phyloP scores from a whole-genome alignment of 2,113 vertebrate species.

The Cavia aperea region DNA sequence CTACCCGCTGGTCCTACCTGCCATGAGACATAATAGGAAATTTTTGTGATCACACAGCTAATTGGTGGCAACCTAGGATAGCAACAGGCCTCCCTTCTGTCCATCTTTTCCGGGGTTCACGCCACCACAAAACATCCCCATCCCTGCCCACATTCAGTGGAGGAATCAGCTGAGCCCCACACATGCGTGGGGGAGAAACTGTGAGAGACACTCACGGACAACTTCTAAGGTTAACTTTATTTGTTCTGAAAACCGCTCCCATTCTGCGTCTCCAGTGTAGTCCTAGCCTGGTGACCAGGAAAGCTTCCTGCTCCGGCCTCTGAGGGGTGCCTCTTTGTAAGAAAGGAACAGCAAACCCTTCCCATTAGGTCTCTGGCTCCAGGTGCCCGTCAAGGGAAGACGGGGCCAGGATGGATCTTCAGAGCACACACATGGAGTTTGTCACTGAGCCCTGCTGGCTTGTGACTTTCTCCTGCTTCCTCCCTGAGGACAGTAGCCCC shows the following conservation, averaged over 20 bases:
- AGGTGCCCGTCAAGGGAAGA: not conserved
- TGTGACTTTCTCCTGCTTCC: not conserved
- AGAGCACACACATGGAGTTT: not conserved
- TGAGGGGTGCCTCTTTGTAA: not conserved
- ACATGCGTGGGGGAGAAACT: not conserved
- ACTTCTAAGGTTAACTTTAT: conserved; percentile 55
- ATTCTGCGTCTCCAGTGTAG: not conserved
- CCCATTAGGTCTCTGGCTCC: not conserved
- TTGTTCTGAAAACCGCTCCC: conserved; percentile 42
- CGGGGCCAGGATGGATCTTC: not conserved
- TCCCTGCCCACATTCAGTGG: accelerated
- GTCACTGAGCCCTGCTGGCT: not conserved
- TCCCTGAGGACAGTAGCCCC: conserved; percentile 49
- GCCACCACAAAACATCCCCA: not conserved
- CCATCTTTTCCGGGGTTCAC: not conserved
- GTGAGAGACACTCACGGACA: not conserved
- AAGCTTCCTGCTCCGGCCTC: not conserved
- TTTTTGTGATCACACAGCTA: not conserved
- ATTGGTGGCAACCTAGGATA: not conserved
- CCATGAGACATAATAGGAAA: not conserved
- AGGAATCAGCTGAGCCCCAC: not conserved
- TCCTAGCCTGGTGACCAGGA: not conserved
- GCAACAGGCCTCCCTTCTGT: not conserved
- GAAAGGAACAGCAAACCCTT: not conserved
- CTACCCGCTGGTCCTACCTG: too few species aligned